Percentiles rank a stretch among this genome's conserved stretches.
phyloP scores from a whole-genome alignment of 2,888 invertebrate species.

The Syritta pipiens region DNA sequence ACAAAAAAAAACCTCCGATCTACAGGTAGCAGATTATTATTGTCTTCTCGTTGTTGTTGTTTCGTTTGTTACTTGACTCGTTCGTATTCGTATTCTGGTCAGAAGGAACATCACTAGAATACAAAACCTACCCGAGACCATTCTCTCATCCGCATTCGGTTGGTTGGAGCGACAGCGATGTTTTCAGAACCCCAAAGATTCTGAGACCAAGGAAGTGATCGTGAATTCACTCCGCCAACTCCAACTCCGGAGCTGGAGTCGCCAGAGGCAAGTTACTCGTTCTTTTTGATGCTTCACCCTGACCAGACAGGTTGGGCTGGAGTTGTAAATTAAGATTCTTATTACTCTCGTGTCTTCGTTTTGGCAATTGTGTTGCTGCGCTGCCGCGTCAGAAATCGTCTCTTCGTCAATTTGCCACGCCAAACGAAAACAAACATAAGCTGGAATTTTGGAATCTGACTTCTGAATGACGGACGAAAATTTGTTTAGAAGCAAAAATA shows the following conservation, averaged over 20 bases:
- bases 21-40: conserved; percentile 64
- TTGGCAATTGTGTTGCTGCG: conserved; percentile 34
- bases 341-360: conserved; percentile 43
- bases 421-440: conserved; percentile 17
- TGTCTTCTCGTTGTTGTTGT: conserved; percentile 21
- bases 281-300: conserved; percentile 45
- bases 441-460: background rate
- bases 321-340: conserved; percentile 57
- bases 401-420: conserved; percentile 5
- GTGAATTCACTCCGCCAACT: conserved; percentile 55
- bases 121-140: conserved; percentile 31
- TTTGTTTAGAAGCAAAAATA: background rate
- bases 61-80: no score
- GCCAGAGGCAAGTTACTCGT: conserved; percentile 30
- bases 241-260: conserved; percentile 12
- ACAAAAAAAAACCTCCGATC: conserved; percentile 35
- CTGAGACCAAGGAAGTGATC: conserved; percentile 56
- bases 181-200: background rate
- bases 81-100: conserved; percentile 43
- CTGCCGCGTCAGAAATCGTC: conserved; percentile 5
- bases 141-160: conserved; percentile 60
- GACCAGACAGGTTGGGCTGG: conserved; percentile 49
- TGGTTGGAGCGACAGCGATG: conserved; percentile 37
- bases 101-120: conserved; percentile 64
- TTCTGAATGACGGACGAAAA: background rate